These are phyloP conservation scores for Protobothrops flavoviridis DNA, from an alignment of 2,113 vertebrate species.

Conservation along the genomic window DNA sequence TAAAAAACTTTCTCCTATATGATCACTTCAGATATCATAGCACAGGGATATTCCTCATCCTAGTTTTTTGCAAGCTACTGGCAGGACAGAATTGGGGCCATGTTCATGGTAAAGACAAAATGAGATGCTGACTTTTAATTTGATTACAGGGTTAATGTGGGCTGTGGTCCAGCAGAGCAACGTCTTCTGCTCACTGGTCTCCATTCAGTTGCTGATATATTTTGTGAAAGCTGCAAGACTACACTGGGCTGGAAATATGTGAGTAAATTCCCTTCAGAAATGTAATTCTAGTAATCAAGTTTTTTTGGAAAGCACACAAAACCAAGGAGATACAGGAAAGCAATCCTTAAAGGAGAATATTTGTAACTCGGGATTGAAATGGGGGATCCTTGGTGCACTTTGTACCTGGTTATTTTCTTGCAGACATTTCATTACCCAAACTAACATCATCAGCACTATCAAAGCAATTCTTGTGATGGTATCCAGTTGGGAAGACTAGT, in stretches of 20 bases:
- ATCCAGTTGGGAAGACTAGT: neutral
- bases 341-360: neutral
- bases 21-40: neutral
- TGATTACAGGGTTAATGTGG: constrained; percentile 74
- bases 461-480: neutral
- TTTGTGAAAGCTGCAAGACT: constrained; percentile 79
- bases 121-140: neutral
- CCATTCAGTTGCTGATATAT: constrained; percentile 78
- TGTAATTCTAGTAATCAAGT: neutral
- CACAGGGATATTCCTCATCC: neutral
- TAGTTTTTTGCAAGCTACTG: neutral
- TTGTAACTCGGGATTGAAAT: neutral
- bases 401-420: neutral
- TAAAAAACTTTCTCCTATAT: neutral
- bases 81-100: neutral
- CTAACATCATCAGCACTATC: neutral
- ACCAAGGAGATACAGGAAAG: neutral
- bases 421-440: neutral
- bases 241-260: constrained; percentile 80
- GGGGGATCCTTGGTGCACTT: neutral
- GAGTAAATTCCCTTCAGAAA: constrained; percentile 49
- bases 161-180: constrained; percentile 75
- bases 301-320: neutral
- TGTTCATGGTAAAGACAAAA: neutral
- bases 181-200: constrained; percentile 76